These are phyloP conservation scores for Mythimna pallens DNA, from an alignment of 2,888 invertebrate genomes.

Conservation along the genomic window DNA sequence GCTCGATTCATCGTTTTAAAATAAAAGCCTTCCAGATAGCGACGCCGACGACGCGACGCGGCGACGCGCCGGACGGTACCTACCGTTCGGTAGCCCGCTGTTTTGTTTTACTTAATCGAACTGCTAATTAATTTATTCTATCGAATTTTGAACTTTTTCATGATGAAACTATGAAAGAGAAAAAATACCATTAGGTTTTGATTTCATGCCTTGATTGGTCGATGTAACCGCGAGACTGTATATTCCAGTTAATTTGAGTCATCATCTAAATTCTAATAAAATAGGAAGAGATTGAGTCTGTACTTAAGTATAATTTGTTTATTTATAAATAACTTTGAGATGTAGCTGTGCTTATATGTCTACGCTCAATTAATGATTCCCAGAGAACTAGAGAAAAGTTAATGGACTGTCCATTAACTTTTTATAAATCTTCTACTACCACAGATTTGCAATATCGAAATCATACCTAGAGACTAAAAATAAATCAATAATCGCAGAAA, in stretches of 20 bases:
- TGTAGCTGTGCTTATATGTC: background rate
- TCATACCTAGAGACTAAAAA: background rate
- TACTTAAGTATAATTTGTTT: background rate
- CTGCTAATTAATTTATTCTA: slow-evolving; percentile 1
- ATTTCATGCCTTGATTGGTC: slow-evolving; percentile 30
- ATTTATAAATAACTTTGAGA: background rate
- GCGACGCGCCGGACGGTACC: slow-evolving; percentile 9
- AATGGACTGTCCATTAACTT: background rate
- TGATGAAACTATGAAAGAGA: background rate
- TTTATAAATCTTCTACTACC: background rate
- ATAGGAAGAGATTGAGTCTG: background rate
- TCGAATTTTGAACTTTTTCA: background rate
- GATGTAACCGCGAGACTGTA: background rate
- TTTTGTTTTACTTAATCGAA: slow-evolving; percentile 37
- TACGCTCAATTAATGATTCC: too few species aligned
- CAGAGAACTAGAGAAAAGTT: too few species aligned
- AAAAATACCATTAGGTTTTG: background rate
- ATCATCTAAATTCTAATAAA: background rate
- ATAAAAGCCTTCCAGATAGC: slow-evolving; percentile 16
- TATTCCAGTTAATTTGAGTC: background rate
- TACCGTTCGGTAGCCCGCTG: slow-evolving; percentile 34
- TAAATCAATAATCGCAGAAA: background rate
- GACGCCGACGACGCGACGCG: background rate
- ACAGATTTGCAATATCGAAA: background rate
- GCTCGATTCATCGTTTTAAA: slow-evolving; percentile 30